Evolutionary conservation across 2,113 vertebrate species (phyloP).

Genomic region (Epinephelus moara): DNA sequence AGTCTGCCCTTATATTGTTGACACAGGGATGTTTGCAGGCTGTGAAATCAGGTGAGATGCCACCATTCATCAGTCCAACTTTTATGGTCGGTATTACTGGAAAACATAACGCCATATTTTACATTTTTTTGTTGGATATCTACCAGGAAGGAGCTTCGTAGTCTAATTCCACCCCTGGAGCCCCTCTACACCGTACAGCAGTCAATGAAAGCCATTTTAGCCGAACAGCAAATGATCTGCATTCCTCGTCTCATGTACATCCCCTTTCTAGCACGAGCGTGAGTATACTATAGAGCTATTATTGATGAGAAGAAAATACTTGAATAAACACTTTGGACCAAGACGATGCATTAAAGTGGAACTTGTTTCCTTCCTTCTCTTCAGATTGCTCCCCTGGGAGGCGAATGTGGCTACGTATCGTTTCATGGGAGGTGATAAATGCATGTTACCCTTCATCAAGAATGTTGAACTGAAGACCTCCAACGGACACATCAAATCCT

Average conservation of each 20-base stretch:
- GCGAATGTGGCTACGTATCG: slow-evolving; percentile 78
- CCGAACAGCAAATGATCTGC: slow-evolving; percentile 77
- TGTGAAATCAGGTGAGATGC: slow-evolving; percentile 75
- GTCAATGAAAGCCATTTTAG: slow-evolving; percentile 77
- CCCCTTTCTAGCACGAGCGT: slow-evolving; percentile 73
- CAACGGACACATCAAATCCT: slow-evolving; percentile 50
- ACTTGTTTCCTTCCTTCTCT: background rate
- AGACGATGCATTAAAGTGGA: background rate
- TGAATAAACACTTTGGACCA: background rate
- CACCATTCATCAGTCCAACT: background rate
- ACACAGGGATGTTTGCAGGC: slow-evolving; percentile 80
- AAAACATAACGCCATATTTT: too few relatives aligned
- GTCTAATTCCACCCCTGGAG: slow-evolving; percentile 72
- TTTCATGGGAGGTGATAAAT: slow-evolving; percentile 83
- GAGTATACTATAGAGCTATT: slow-evolving; percentile 40
- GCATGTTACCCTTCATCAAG: slow-evolving; percentile 84
- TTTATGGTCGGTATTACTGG: background rate
- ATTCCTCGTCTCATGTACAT: slow-evolving; percentile 76
- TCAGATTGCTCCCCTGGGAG: slow-evolving; percentile 79
- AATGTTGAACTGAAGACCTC: slow-evolving; percentile 66
- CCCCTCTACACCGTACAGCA: slow-evolving; percentile 79
- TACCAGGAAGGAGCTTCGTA: slow-evolving; percentile 72
- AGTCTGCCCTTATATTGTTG: slow-evolving; percentile 80
- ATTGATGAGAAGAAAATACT: background rate
- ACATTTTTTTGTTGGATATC: background rate